These are phyloP conservation scores for Agonopterix heracliana DNA, from an alignment of 2,888 invertebrate genomes.

Conservation along the genomic window DNA sequence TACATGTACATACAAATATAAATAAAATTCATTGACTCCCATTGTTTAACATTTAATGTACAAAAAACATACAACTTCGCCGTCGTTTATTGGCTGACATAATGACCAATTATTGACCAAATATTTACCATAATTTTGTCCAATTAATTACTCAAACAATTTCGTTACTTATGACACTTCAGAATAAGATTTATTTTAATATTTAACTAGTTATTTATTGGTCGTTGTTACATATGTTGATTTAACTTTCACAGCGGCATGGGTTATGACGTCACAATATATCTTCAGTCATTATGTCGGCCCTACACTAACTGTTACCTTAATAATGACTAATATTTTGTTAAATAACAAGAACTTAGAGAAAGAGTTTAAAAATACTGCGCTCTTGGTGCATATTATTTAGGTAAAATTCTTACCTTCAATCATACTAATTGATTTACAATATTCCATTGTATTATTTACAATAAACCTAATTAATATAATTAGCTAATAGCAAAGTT, in stretches of 20 bases:
- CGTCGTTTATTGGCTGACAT: constrained; percentile 41
- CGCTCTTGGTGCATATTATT: constrained; percentile 42
- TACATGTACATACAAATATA: constrained; percentile 71
- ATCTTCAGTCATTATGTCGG: constrained; percentile 39
- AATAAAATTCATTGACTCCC: constrained; percentile 75
- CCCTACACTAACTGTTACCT: constrained; percentile 25
- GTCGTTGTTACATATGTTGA: too few species aligned
- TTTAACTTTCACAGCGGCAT: too few species aligned
- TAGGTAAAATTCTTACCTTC: constrained; percentile 24
- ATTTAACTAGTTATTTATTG: too few species aligned
- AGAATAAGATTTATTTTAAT: too few species aligned
- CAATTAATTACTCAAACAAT: too few species aligned
- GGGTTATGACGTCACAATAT: too few species aligned
- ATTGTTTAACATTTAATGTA: constrained; percentile 59
- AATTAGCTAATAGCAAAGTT: constrained; percentile 44
- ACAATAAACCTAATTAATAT: constrained; percentile 46
- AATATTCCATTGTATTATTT: constrained; percentile 39
- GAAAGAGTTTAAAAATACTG: constrained; percentile 48
- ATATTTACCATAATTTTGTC: not conserved
- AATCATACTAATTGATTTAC: constrained; percentile 24
- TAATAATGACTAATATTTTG: constrained; percentile 38
- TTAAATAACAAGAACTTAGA: constrained; percentile 37
- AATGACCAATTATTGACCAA: constrained; percentile 28
- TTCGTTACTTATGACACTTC: too few species aligned
- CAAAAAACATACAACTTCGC: constrained; percentile 52